Base-by-base conservation (phyloP, 2,113 vertebrate species). In the Aix galericulata region DNA sequence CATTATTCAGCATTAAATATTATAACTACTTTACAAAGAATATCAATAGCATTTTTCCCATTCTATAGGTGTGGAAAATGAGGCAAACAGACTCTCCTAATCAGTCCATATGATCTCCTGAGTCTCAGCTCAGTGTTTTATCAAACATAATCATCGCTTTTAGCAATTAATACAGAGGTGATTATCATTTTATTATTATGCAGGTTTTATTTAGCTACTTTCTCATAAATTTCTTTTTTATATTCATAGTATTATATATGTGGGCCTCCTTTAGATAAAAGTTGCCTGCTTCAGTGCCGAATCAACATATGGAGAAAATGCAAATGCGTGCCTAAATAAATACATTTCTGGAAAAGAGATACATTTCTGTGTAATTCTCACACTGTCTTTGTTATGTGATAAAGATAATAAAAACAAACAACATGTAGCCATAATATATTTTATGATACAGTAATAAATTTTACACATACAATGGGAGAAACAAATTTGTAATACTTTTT, bases 171-270 rank as follows among this genome's bases (percentile, higher is more conserved):
- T 91, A 95, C 59, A 86, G 90, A 88, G 72, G 67, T 91, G 68
- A 94, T 96, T 90, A 83, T 94, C 31, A 92, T 95, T 86, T 91
- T 93, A 86, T 90, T 90, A 92, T 93, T 95, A 92, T 78, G 68
- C 80, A 93, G 52, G 42, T 66, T 83, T 97, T 91, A 93, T 96
- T 95, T 93, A 94, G 86, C 86, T 78, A 86, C 55, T 81, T 59
- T 73, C 88, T 84, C 80, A 88, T 72, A 81, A 91, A 94, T 52
- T 48, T 17, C 9, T 80, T 75, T 48, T 71, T 81, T 75, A 67
- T 84, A 80, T 93, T 91, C 95, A 93, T 64, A 78, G 46, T 46
- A 78, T 88, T 88, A 83, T 75, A 92, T 86, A 92, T 84, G 69
- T 74, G 74, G 86, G 56, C 26, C 79, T 76, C 60, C 69, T 88